Evolutionary conservation across 37 sponge, comb jelly and placozoan species (phyloP), one percentile per base, ranked within the genome.

Genomic region (Agelas oroides): DNA sequence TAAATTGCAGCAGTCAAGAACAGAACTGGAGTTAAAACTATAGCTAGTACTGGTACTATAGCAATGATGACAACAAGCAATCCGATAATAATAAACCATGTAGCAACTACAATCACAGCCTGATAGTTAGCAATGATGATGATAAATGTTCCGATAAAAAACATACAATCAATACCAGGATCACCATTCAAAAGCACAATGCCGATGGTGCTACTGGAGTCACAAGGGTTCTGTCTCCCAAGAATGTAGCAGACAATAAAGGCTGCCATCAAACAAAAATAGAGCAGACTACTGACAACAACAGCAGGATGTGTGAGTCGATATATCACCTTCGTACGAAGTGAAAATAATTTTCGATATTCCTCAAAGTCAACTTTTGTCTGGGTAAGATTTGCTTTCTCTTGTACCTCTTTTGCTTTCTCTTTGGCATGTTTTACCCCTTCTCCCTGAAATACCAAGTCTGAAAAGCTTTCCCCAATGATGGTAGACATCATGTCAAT

Each of bases 401-500:
- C n/a, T 15, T 66, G 33, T 31, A 30, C 68, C 5, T 12, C 33
- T 2, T 30, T 12, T 31, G 68, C 33, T 11, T 30, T 67, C 32
- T 67, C 32, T 3, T 67, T 67, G 14, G 32, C 68, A 34, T 67
- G 27, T 34, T 28, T 78, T 3, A 58, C 18, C 36, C 37, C 66
- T 63, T 28, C 34, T 18, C 65, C 53, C 20, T 25, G 14, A 52
- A 80, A 80, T 1, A 65, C 57, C 14, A 57, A 5, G 16, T 65
- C 57, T 17, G 81, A 58, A 53, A 80, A 52, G 34, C 33, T 36
- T 13, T 67, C 54, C 6, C 18, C 19, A 23, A 40, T 18, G 12
- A 69, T 46, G 12, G 30, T 25, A 2, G 58, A 27, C 30, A 80
- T n/a, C 69, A 80, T 69, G 54, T 80, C 70, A 1, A 69, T 68